phyloP scores from a whole-genome alignment of 2,888 invertebrate species.

The Muschampia plurimacula region DNA sequence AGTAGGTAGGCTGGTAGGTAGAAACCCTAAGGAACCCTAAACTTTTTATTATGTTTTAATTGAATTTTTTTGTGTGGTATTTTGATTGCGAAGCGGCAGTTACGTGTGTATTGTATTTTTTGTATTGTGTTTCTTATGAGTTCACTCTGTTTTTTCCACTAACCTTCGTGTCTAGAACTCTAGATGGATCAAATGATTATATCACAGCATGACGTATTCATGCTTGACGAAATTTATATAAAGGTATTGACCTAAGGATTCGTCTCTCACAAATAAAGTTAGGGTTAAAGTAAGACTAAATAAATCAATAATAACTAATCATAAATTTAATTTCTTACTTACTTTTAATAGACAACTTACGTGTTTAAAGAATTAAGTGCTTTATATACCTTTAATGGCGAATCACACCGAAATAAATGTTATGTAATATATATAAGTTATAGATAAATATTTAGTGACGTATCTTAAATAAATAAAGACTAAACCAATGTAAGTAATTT shows the following conservation, averaged over 20 bases:
- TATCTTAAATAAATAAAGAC: too few species aligned
- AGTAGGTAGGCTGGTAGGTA: not conserved
- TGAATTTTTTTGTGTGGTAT: slow-evolving; percentile 12
- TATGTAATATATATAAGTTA: too few species aligned
- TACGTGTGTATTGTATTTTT: slow-evolving; percentile 23
- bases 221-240: not conserved
- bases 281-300: not conserved
- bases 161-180: slow-evolving; percentile 23
- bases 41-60: slow-evolving; percentile 14
- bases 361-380: too few species aligned
- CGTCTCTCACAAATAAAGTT: not conserved
- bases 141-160: slow-evolving; percentile 22
- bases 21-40: not conserved
- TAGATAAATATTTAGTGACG: too few species aligned
- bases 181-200: slow-evolving; percentile 11
- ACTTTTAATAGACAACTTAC: too few species aligned
- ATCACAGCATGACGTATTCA: slow-evolving; percentile 3
- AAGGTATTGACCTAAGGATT: slow-evolving; percentile 8
- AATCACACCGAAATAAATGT: too few species aligned
- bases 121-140: slow-evolving; percentile 20
- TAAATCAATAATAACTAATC: too few species aligned
- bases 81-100: slow-evolving; percentile 15
- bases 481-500: too few species aligned
- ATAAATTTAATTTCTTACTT: too few species aligned
- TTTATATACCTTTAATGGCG: too few species aligned